Conservation (phyloP, 2,888 invertebrate species). For the Scaptomyza polygonia region DNA sequence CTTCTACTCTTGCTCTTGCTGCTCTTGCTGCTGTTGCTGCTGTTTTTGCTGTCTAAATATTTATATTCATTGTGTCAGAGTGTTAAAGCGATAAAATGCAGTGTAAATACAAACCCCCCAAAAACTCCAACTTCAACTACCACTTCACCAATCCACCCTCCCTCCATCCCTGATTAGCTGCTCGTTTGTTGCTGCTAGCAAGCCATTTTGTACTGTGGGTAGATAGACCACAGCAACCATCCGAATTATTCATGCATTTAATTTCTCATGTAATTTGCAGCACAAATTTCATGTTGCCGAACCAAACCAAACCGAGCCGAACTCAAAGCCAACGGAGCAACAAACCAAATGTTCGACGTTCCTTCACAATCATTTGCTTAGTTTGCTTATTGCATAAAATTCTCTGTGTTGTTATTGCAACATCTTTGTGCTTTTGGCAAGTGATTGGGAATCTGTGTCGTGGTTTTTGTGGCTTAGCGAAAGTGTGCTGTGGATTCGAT, state of each 20-base stretch:
- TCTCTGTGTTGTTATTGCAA: slow-evolving; percentile 1
- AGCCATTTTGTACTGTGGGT: slow-evolving; percentile 52
- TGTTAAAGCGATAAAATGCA: slow-evolving; percentile 80
- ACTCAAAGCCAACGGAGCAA: slow-evolving; percentile 57
- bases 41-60: slow-evolving; percentile 81
- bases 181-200: slow-evolving; percentile 18
- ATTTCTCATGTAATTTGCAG: slow-evolving; percentile 78
- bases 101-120: slow-evolving; percentile 72
- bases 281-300: slow-evolving; percentile 64
- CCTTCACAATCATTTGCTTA: slow-evolving; percentile 64
- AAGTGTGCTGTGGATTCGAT: slow-evolving; percentile 46
- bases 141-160: neutral
- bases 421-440: slow-evolving; percentile 32
- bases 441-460: slow-evolving; percentile 51
- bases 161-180: slow-evolving; percentile 61
- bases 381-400: slow-evolving; percentile 19
- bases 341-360: slow-evolving; percentile 67
- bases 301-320: slow-evolving; percentile 33
- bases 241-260: slow-evolving; percentile 79
- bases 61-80: slow-evolving; percentile 80
- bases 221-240: slow-evolving; percentile 77
- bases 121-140: neutral
- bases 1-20: slow-evolving; percentile 11
- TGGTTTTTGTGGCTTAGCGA: slow-evolving; percentile 62
- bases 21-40: slow-evolving; percentile 50